Conservation (phyloP, 2,888 invertebrate genomes). For the Cantharis lateralis region DNA sequence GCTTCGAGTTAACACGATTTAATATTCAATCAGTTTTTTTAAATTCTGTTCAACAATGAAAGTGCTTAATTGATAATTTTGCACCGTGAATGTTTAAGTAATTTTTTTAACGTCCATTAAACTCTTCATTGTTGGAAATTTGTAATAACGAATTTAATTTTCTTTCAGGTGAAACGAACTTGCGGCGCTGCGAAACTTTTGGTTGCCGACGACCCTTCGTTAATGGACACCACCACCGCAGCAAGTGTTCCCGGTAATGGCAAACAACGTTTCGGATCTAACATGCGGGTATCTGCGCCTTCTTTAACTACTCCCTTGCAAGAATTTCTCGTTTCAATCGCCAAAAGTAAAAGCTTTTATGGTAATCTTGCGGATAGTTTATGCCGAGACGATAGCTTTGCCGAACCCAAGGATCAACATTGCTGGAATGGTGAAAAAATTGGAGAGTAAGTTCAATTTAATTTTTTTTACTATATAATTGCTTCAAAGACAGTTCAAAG, state of each 20-base stretch:
- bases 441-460: constrained; percentile 69
- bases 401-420: constrained; percentile 66
- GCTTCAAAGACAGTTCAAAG: too few species aligned
- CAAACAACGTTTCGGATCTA: constrained; percentile 48
- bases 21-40: not conserved
- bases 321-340: constrained; percentile 68
- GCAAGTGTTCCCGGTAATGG: constrained; percentile 36
- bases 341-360: constrained; percentile 81
- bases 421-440: constrained; percentile 84
- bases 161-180: constrained; percentile 60
- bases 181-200: constrained; percentile 56
- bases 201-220: constrained; percentile 37
- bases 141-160: constrained; percentile 12
- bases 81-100: not conserved
- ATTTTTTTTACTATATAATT: not conserved
- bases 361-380: constrained; percentile 78
- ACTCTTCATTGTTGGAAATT: not conserved
- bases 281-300: constrained; percentile 60
- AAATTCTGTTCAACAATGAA: not conserved
- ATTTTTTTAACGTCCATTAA: not conserved
- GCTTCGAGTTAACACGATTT: not conserved
- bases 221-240: constrained; percentile 25
- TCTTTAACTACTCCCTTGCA: constrained; percentile 68
- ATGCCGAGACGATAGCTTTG: constrained; percentile 74
- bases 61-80: not conserved